phyloP scores from a whole-genome alignment of 2,113 vertebrate genomes.

The Sula dactylatra region DNA sequence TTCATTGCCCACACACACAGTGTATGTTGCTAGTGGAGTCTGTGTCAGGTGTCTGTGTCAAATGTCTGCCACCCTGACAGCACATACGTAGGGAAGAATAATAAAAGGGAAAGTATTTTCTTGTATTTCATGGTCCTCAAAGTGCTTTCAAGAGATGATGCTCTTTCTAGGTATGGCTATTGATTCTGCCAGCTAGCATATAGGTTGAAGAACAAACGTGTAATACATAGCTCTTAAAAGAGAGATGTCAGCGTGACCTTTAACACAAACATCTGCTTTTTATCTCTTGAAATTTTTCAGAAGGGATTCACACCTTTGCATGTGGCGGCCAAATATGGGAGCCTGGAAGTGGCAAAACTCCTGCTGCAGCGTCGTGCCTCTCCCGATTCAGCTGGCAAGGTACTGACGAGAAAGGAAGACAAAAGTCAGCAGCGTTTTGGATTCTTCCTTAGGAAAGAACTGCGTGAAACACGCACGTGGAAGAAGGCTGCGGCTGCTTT shows the following conservation, averaged over 20 bases:
- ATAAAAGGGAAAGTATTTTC: neutral
- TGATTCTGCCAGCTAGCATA: neutral
- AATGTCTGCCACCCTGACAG: neutral
- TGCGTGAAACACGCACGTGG: accelerated
- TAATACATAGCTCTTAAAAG: neutral
- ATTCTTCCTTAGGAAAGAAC: neutral
- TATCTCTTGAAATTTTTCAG: conserved; percentile 66
- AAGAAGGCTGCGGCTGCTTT: neutral
- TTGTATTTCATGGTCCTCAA: neutral
- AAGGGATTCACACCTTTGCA: conserved; percentile 97
- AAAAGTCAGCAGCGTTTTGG: neutral
- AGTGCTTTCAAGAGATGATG: neutral
- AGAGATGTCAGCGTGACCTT: neutral
- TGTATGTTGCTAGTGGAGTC: neutral
- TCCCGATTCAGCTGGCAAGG: conserved; percentile 92
- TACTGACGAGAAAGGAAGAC: neutral
- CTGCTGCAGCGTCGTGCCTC: conserved; percentile 87
- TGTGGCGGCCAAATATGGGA: conserved; percentile 94
- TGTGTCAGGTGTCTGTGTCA: neutral
- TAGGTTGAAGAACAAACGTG: neutral
- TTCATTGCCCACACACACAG: neutral
- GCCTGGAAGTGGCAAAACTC: conserved; percentile 92
- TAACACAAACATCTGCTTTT: neutral
- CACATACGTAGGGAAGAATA: neutral
- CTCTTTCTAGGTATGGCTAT: neutral